phyloP scores from a whole-genome alignment of 2,113 vertebrate genomes.

The Ictalurus punctatus region DNA sequence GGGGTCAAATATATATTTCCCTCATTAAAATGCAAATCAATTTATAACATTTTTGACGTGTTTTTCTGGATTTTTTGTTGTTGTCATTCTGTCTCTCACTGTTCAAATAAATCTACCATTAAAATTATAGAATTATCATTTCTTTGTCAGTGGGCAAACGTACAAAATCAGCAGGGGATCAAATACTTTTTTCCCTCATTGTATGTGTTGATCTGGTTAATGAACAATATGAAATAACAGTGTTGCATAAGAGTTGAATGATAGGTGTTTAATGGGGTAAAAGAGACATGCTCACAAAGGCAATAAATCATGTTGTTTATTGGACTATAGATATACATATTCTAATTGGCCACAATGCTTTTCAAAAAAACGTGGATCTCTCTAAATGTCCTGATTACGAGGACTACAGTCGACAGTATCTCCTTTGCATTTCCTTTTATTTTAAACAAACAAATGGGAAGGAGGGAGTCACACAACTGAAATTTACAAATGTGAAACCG shows the following conservation, averaged over 20 bases:
- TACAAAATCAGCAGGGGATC: too few relatives aligned
- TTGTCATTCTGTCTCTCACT: too few relatives aligned
- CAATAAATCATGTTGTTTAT: constrained; percentile 49
- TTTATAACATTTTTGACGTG: too few relatives aligned
- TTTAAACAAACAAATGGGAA: constrained; percentile 34
- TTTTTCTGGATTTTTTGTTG: too few relatives aligned
- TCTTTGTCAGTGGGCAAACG: too few relatives aligned
- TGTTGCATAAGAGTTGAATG: background rate
- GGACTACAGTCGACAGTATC: constrained; percentile 38
- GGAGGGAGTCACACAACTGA: constrained; percentile 28
- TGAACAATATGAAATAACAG: background rate
- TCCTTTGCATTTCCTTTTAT: constrained; percentile 31
- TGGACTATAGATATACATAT: constrained; percentile 52
- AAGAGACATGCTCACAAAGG: constrained; percentile 24
- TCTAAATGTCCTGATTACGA: constrained; percentile 21
- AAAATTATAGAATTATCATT: too few relatives aligned
- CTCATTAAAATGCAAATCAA: too few relatives aligned
- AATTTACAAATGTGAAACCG: constrained; percentile 44
- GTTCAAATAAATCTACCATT: too few relatives aligned
- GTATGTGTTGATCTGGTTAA: background rate
- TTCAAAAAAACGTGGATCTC: constrained; percentile 29
- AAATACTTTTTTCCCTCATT: too few relatives aligned
- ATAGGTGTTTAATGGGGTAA: constrained; percentile 6
- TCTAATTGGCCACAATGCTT: constrained; percentile 52
- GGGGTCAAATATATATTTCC: too few relatives aligned